These are phyloP conservation scores for Gandaritis pyraliata DNA, from an alignment of 2,888 invertebrate species.

Conservation along the genomic window DNA sequence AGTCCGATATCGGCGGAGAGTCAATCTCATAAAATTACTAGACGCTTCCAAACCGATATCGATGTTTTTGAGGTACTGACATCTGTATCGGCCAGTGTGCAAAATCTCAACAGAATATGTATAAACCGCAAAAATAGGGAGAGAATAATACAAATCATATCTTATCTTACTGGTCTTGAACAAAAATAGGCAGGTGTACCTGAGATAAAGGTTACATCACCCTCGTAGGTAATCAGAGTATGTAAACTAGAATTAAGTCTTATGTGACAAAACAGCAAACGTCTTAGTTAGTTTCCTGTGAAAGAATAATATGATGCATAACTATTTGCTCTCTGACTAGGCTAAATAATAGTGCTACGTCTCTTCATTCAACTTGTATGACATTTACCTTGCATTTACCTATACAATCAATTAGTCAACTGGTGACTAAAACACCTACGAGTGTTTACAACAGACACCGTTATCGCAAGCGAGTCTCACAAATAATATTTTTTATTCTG, in stretches of 20 bases:
- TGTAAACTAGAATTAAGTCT: constrained; percentile 60
- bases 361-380: constrained; percentile 28
- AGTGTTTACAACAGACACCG: neutral
- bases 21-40: no score
- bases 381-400: constrained; percentile 14
- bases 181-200: constrained; percentile 15
- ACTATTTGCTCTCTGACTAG: constrained; percentile 62
- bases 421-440: constrained; percentile 3
- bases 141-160: constrained; percentile 32
- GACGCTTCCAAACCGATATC: no score
- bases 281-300: constrained; percentile 57
- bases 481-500: neutral
- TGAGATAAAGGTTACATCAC: constrained; percentile 63
- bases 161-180: constrained; percentile 29
- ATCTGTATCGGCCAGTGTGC: no score
- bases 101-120: no score
- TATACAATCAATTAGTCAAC: constrained; percentile 25
- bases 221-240: constrained; percentile 61
- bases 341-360: constrained; percentile 33
- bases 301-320: constrained; percentile 53
- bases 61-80: no score
- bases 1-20: no score
- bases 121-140: constrained; percentile 10
- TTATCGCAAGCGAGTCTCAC: neutral
- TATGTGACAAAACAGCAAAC: constrained; percentile 60